Evolutionary conservation across 2,113 vertebrate species (phyloP), one percentile per base, ranked within the genome.

Genomic region (Petaurus breviceps): DNA sequence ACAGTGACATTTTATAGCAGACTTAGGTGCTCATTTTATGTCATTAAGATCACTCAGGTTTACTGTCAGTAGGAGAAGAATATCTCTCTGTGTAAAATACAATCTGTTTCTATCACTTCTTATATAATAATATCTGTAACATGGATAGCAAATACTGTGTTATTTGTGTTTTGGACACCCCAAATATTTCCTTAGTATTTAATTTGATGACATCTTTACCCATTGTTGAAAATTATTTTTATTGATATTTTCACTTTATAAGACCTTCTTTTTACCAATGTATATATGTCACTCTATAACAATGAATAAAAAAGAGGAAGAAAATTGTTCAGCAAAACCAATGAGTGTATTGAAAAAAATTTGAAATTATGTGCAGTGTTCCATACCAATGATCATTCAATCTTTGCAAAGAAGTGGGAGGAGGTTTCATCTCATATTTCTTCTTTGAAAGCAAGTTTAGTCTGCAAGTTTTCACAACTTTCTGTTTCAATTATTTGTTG

Each of bases 11-110:
- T 96, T 96, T 97, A 96, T 46, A 97, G 95, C 96, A 95, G 51
- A 92, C 93, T 84, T 51, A 96, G 93, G 50, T 68, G 92, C 95
- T 96, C 94, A 68, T 95, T 97, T 93, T 77, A 96, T 95, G 91
- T 93, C 96, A 93, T 95, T 95, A 97, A 95, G 91, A 97, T 92
- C 94, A 92, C 26, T 93, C 55, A 53, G 49, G 96, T 97, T 93
- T 97, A 90, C 96, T 57, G 77, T 68, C 51, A 10, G 47, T 3
- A 50, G 95, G 46, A 95, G 92, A 49, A 92, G 95, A 96, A 11
- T 95, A 95, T 57, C 93, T 95, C 92, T 94, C 95, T 14, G 53
- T 24, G 43, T 19, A 0, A 90, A 9, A 6, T 61, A 8, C 52
- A 61, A 55, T 93, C 84, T 49, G 47, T 12, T 93, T 31, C 92